Evolutionary conservation across 2,888 invertebrate species (phyloP), one percentile per base, ranked within the genome.

Genomic region (Phorcus lineatus): DNA sequence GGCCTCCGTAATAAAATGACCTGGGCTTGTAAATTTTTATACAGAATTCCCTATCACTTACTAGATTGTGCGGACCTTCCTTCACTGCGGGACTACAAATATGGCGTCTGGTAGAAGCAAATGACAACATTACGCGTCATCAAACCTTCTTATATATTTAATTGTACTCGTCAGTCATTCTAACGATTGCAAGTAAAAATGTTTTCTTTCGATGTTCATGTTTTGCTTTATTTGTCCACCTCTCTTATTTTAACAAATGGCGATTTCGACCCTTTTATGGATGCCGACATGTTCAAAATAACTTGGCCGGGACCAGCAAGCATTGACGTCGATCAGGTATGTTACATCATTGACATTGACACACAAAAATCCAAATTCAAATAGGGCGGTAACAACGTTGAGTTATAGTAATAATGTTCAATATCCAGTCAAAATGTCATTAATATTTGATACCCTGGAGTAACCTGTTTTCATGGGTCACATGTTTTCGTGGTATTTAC

Each of bases 221-320:
- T 80, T 19, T 40, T 80, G 31, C 40, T 77, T 31, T 74, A 19
- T 54, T 16, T 75, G 16, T 74, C 75, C 0, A 62, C 40, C 24
- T 16, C 74, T 17, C 19, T 70, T 16, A 19, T 19, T 17, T 55
- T 54, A 3, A 54, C 55, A 62, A 53, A 67, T 66, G 80, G 81
- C 19, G 83, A 84, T 53, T 89, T 90, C 78, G 88, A 89, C 81
- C 91, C 91, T n/a, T 89, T 90, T 76, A 85, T 87, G 83, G 91
- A 91, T 57, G 87, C 84, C 47, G 88, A 89, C 54, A 81, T 90
- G 40, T 90, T 88, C 81, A 76, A 86, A 22, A 90, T 91, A 13
- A 88, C 89, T 57, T 91, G 91, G 91, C 87, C 88, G 66, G 91
- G 90, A 7, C 85, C 87, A 3, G 62, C 83, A 16, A 83, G 85